Evolutionary conservation across 2,888 invertebrate species (phyloP).

Genomic region (Drosophila phalerata): DNA sequence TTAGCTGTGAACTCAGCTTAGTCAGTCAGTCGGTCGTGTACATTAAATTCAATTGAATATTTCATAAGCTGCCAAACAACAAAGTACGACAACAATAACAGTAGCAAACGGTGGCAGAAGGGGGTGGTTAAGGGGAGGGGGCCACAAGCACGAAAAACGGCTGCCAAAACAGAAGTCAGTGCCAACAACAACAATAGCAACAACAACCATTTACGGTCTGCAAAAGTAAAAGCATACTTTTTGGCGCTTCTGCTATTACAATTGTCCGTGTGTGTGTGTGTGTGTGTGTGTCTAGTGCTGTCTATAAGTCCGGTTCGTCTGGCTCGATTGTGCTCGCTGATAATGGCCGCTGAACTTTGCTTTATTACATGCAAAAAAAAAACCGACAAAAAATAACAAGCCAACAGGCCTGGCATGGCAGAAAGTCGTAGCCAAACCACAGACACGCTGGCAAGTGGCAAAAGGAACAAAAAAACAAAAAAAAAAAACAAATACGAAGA

Average conservation of each 20-base stretch:
- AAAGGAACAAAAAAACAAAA: conserved; percentile 34
- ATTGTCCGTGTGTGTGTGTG: conserved; percentile 26
- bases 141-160: conserved; percentile 56
- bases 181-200: conserved; percentile 26
- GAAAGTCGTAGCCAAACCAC: conserved; percentile 60
- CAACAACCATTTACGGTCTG: conserved; percentile 46
- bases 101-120: neutral
- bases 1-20: conserved; percentile 60
- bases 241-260: conserved; percentile 50
- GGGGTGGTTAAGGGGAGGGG: conserved; percentile 12
- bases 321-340: conserved; percentile 66
- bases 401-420: conserved; percentile 28
- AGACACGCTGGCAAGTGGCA: conserved; percentile 59
- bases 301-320: conserved; percentile 57
- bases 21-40: conserved; percentile 71
- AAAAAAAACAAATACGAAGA: conserved; percentile 2
- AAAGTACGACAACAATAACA: conserved; percentile 42
- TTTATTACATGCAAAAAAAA: conserved; percentile 65
- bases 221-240: conserved; percentile 68
- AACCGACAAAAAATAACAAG: conserved; percentile 4
- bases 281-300: conserved; percentile 40
- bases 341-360: conserved; percentile 73
- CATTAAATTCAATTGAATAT: conserved; percentile 79
- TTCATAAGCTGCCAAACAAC: conserved; percentile 72
- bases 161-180: conserved; percentile 55